Base-by-base conservation (phyloP, 2,888 invertebrate species). In the Epistrophe grossulariae region DNA sequence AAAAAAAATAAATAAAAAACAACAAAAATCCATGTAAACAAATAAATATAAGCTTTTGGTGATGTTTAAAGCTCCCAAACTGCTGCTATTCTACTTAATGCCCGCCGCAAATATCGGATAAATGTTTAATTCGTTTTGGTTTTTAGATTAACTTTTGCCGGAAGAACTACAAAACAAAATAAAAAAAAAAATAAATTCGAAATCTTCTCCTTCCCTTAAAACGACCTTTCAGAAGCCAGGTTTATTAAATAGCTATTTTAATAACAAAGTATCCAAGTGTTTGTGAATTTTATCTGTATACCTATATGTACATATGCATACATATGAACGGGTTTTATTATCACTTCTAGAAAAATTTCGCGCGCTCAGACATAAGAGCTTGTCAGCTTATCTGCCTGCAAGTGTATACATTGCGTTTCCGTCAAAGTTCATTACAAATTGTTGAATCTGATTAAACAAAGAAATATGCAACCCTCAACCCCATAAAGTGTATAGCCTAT, bases 51-150 rank as follows among this genome's bases (percentile, higher is more conserved):
- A 70, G 52, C 50, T 68, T 50, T 68, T 31, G 19, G 15, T 6
- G 28, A 35, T 38, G 10, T 40, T 70, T 55, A 68, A 55, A 70
- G 70, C 70, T 70, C 9, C 13, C 8, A 35, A 7, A 60, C 48
- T 40, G 28, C 57, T 79, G 40, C 19, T 59, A 45, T 45, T 48
- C 13, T 17, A 24, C n/a, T 45, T 62, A 13, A 43, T 82, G 70
- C 73, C 62, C 81, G 73, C 57, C 52, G 66, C 28, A 45, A 45
- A 64, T 84, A 72, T 55, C n/a, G 19, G 17, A 40, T 35, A 9
- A 35, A 35, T 35, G 35, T 35, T 0, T 35, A 35, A 35, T 7
- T 35, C 9, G 35, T 35, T 8, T 35, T 9, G 9, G 31, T 31
- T 31, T 31, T 31, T 4, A 31, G 7, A 6, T 31, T 7, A 4